Evolutionary conservation across 2,113 vertebrate species (phyloP), one percentile per base, ranked within the genome.

Genomic region (Oreocharis arfaki): DNA sequence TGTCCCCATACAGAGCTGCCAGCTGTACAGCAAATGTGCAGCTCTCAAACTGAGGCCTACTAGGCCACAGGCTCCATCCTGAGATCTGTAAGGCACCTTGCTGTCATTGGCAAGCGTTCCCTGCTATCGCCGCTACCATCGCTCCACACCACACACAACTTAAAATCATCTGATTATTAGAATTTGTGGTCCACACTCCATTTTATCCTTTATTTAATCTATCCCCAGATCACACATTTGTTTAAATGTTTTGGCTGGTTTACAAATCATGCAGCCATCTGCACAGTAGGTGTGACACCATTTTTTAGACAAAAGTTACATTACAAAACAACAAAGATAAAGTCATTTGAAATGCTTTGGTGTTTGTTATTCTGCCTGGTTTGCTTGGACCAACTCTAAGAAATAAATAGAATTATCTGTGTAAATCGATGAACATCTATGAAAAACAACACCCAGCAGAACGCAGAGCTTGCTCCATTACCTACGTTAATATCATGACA

Each of bases 401-500:
- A 98, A 98, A 99, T 99, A 99, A 99, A 99, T 98, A 99, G 99
- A 99, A 99, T 99, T 99, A 99, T 99, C 98, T 98, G 99, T 98
- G 98, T 98, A 98, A 99, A 98, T 98, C 98, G 98, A 99, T 98
- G 98, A 98, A 98, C 98, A 98, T 98, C 98, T 98, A 98, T 98
- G 98, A 98, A 99, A 99, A 99, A 99, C 99, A 99, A 99, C 99
- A 98, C 97, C 99, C 99, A 99, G 98, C 98, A 99, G 99, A 99
- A 99, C 94, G 70, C 97, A 97, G 98, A 98, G 98, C 98, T 99
- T 99, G 99, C 99, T 99, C 99, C 99, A 99, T 99, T 99, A 99
- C 99, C 99, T 99, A 99, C 98, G 98, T 98, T 99, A 99, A 99
- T 99, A 99, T 98, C 98, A 98, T 98, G 99, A 99, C 99, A 99